Evolutionary conservation across 2,113 vertebrate genomes (phyloP), one percentile per base, ranked within the genome.

Genomic region (Notothenia coriiceps): DNA sequence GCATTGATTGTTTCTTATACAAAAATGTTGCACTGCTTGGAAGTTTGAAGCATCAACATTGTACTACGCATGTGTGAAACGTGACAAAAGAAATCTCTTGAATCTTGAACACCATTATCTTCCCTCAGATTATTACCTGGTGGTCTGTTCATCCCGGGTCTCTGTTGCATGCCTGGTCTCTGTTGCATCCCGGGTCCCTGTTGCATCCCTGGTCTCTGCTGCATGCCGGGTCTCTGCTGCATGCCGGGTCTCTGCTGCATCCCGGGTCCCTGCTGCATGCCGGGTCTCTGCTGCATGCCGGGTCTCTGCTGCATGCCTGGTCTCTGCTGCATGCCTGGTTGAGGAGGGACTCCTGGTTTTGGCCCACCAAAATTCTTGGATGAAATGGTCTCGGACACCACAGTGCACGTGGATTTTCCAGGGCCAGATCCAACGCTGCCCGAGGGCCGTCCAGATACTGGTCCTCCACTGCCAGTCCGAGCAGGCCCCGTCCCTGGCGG

Each of bases 321-420:
- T 85, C 82, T 94, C 84, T 60, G 79, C 2, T 33, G 86, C 65
- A 88, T 79, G 0, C 88, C 91, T 79, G 89, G 71, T 17, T 88
- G 89, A 76, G 91, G 8, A 13, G 91, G 89, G 13, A 12, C 72
- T 0, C 88, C 87, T 2, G 85, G 82, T 73, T 88, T 93, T 35
- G 49, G 60, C 61, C 92, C 88, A 62, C 95, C 90, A 17, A 98
- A 93, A 90, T 97, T 97, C 93, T 98, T 99, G 11, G 97, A 97
- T 74, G 97, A 99, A 86, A 99, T 98, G 13, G 98, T 99, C 94
- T 99, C 98, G 0, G 98, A 96, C 51, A 99, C 96, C 9, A 99
- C 97, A 78, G 98, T 99, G 85, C 98, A 99, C 70, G 92, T 96
- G 4, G 97, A 96, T 92, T 90, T 93, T 17, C 87, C 96, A 40